Base-by-base conservation (phyloP, 2,113 vertebrate genomes). In the Narcine bancroftii region DNA sequence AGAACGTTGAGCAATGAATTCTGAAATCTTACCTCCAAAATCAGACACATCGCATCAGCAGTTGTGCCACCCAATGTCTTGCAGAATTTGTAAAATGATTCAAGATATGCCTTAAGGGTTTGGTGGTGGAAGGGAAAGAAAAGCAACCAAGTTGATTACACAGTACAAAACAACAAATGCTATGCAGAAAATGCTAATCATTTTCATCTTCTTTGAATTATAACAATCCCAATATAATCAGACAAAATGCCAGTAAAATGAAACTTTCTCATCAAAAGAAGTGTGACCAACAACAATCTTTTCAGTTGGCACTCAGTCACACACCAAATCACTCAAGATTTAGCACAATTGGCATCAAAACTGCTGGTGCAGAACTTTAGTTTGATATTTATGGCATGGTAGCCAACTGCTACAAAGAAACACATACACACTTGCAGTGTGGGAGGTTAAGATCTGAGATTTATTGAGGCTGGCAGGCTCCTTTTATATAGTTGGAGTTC, bases 1-100 rank as follows among this genome's bases (percentile, higher is more conserved):
- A 47, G 65, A 66, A 71, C 4, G 11, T 69, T 47, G 26, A 47
- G 65, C 39, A 66, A 15, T 42, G 85, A 26, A 36, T 10, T 91
- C 29, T 13, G n/a, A 79, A 79, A 13, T 65, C 97, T 95, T 93
- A 99, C 99, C 97, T 99, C 99, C 93, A 99, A 94, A 93, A 99
- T 99, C 0, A 98, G 99, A 94, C 99, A 99, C 99, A 99, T 99
- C 92, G 97, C 98, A 66, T 99, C 98, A 0, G 97, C 98, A 0
- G 99, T 99, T 83, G 98, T 99, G 93, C 99, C 99, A 45, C 99
- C 98, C n/a, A 99, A 94, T 0, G 95, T 95, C 79, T 97, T 97
- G 94, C 99, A 99, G 96, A 99, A 99, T 93, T 99, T 99, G 94
- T 99, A 99, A 95, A 99, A 99, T 89, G 98, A 98, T 94, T 99